These are phyloP conservation scores for Typhlomys cinereus DNA, from an alignment of 2,113 vertebrate genomes.

Conservation along the genomic window DNA sequence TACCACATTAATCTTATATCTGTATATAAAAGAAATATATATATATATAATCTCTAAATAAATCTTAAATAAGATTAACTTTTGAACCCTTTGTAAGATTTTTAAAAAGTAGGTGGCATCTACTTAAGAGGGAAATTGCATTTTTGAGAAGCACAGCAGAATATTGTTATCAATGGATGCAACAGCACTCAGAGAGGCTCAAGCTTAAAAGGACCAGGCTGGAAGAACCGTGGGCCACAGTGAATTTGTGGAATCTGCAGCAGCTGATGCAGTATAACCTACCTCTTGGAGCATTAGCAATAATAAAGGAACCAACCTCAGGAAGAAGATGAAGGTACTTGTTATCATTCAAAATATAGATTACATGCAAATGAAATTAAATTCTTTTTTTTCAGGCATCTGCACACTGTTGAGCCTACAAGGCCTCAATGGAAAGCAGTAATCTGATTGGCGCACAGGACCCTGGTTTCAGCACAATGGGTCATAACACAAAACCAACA, in stretches of 20 bases:
- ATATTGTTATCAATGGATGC: fast-evolving
- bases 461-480: too few relatives aligned
- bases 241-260: not conserved
- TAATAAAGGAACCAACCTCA: not conserved
- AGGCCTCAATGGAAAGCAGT: too few relatives aligned
- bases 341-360: not conserved
- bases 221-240: not conserved
- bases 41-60: not conserved
- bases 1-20: too few relatives aligned
- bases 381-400: too few relatives aligned
- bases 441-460: too few relatives aligned
- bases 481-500: too few relatives aligned
- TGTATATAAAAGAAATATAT: too few relatives aligned
- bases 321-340: not conserved
- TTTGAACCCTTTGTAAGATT: not conserved
- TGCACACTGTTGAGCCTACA: too few relatives aligned
- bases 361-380: not conserved
- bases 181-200: not conserved
- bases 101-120: not conserved
- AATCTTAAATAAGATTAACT: not conserved
- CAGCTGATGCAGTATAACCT: not conserved
- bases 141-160: not conserved
- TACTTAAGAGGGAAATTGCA: not conserved
- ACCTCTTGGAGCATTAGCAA: not conserved
- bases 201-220: fast-evolving